Percentiles rank a stretch among this genome's conserved stretches.
Conservation (phyloP, 1,140 invertebrate species). For the Papilio aristodemus region DNA sequence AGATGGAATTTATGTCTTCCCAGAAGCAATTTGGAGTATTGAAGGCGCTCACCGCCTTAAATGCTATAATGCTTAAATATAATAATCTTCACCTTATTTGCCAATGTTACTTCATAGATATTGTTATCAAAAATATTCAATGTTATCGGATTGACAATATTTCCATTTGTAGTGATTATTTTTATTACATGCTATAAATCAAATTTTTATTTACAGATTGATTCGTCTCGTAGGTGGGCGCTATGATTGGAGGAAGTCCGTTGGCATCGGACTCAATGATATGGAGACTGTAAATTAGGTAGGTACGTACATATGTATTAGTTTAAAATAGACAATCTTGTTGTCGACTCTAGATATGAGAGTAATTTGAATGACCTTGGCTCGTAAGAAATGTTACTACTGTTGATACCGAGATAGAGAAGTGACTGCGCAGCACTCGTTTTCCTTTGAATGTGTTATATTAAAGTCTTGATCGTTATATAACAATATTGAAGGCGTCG, state of each 20-base stretch:
- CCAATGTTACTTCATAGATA: constrained; percentile 8
- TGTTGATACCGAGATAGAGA: constrained; percentile 48
- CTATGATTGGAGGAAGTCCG: constrained; percentile 25
- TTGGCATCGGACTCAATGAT: constrained; percentile 29
- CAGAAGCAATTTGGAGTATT: not conserved
- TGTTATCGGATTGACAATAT: not conserved
- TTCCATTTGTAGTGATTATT: not conserved
- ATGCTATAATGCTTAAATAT: no score
- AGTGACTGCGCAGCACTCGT: constrained; percentile 45
- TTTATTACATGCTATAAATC: constrained; percentile 6
- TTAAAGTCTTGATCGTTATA: constrained; percentile 20
- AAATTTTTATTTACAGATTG: constrained; percentile 22
- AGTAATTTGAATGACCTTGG: constrained; percentile 56
- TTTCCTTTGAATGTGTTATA: constrained; percentile 14
- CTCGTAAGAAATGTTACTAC: constrained; percentile 55
- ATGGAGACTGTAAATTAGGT: constrained; percentile 33
- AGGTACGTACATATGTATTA: constrained; percentile 26
- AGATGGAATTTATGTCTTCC: not conserved
- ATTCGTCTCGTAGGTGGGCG: constrained; percentile 11
- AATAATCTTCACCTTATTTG: not conserved
- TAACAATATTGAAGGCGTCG: not conserved
- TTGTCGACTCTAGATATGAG: constrained; percentile 27
- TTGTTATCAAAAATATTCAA: not conserved
- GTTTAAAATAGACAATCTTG: constrained; percentile 31
- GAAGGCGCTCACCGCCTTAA: not conserved